phyloP scores from a whole-genome alignment of 2,888 invertebrate genomes.

The Athripsodes cinereus region DNA sequence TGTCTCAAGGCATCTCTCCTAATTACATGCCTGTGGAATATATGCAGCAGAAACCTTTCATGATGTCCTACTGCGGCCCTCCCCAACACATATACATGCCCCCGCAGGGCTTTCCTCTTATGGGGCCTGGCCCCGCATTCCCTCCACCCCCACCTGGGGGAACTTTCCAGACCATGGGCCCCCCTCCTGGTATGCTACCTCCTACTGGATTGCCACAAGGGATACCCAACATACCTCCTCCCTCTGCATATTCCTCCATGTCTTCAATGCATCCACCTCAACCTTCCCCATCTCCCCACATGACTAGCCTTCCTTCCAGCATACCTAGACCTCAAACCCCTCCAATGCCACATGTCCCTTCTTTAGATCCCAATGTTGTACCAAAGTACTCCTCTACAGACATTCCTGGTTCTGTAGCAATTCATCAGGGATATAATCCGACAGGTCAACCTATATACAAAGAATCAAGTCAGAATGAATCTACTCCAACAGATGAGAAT shows the following conservation, averaged over 20 bases:
- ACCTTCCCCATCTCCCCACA: background rate
- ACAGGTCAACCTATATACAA: background rate
- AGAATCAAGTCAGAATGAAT: background rate
- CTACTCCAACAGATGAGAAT: conserved; percentile 14
- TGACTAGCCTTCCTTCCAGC: background rate
- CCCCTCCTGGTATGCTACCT: background rate
- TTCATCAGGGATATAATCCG: background rate
- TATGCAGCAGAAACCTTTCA: conserved; percentile 18
- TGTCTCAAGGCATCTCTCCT: conserved; percentile 5
- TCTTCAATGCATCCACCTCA: background rate
- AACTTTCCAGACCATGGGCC: background rate
- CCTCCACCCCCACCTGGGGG: conserved; percentile 6
- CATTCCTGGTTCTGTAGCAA: background rate
- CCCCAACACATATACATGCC: conserved; percentile 23
- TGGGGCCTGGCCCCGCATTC: conserved; percentile 20
- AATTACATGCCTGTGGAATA: conserved; percentile 21
- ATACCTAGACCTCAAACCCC: conserved; percentile 11
- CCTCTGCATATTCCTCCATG: background rate
- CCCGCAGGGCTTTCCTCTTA: conserved; percentile 15
- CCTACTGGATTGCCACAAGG: background rate
- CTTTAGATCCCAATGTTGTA: conserved; percentile 20
- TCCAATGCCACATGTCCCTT: conserved; percentile 22
- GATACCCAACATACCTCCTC: background rate
- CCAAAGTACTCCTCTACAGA: conserved; percentile 3
- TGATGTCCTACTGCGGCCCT: conserved; percentile 20